Evolutionary conservation across 2,113 vertebrate genomes (phyloP), one percentile per base, ranked within the genome.

Genomic region (Nanorana parkeri): DNA sequence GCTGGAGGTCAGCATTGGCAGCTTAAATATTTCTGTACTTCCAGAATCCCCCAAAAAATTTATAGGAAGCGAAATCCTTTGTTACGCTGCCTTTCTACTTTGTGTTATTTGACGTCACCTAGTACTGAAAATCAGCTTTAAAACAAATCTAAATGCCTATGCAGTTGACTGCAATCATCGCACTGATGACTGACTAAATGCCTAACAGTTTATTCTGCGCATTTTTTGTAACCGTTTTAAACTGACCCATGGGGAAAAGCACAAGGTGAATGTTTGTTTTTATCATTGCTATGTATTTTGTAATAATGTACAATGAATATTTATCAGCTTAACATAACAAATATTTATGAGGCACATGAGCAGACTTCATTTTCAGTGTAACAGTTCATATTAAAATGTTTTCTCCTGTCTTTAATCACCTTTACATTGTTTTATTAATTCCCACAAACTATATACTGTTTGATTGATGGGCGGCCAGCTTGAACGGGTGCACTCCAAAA

Each of bases 381-480:
- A 86, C 61, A 54, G 58, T 60, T 68, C 66, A 81, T 74, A 74
- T 36, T 28, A 66, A 66, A 72, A 65, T 26, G 65, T 77, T 75
- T 66, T 64, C 68, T 36, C 72, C 63, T 61, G n/a, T 21, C 51
- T 76, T 69, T 65, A 66, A 71, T 84, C 71, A 75, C 84, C 69
- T 73, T 76, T 84, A 66, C 76, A 65, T 28, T 58, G 26, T 64
- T 78, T 78, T 78, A 78, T 65, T 84, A 84, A 78, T 83, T 83
- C 80, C 64, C 21, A 83, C 80, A 83, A 83, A 77, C 82, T 78
- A 60, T n/a, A 28, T 24, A 24, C 52, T 87, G 89, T 88, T 63
- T 94, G 94, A 95, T 94, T 95, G 93, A 94, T 92, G 90, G 93
- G 92, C 93, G 89, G 92, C 93, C 92, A 92, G 93, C 93, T 94